Conservation (phyloP, 1,140 invertebrate genomes). For the Drosophila erecta region DNA sequence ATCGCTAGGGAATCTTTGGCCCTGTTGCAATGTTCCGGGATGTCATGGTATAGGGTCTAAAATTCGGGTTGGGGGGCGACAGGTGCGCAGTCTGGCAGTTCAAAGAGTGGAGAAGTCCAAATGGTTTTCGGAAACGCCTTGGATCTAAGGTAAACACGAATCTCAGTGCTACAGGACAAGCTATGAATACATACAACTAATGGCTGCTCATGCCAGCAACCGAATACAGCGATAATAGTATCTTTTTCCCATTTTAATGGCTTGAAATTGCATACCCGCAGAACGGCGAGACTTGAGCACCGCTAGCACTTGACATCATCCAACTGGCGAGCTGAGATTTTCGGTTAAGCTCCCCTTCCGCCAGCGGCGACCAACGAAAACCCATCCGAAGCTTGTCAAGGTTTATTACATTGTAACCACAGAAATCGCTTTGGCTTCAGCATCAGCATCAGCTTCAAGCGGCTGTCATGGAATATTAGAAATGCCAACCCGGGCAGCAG, state of each 20-base stretch:
- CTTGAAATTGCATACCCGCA: slow-evolving; percentile 11
- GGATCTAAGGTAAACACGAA: slow-evolving; percentile 17
- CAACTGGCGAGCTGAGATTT: slow-evolving; percentile 36
- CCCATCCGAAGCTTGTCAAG: slow-evolving; percentile 67
- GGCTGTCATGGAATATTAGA: slow-evolving; percentile 79
- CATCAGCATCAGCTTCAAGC: slow-evolving; percentile 53
- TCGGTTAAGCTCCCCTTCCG: slow-evolving; percentile 15
- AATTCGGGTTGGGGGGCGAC: slow-evolving; percentile 42
- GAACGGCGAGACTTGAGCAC: slow-evolving; percentile 10
- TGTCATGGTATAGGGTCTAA: slow-evolving; percentile 1
- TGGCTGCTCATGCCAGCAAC: too few species aligned
- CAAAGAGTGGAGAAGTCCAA: slow-evolving; percentile 40
- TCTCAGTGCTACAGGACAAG: neutral
- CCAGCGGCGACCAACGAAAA: slow-evolving; percentile 15
- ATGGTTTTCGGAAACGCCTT: slow-evolving; percentile 34
- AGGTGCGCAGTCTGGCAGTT: slow-evolving; percentile 56
- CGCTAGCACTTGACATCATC: slow-evolving; percentile 66
- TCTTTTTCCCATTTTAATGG: slow-evolving; percentile 7
- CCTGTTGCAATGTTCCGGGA: slow-evolving; percentile 30
- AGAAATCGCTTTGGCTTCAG: slow-evolving; percentile 57
- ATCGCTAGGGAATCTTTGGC: slow-evolving; percentile 35
- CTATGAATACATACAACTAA: too few species aligned
- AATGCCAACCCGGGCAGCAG: slow-evolving; percentile 42
- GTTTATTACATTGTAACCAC: slow-evolving; percentile 81
- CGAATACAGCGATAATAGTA: neutral